These are phyloP conservation scores for Sylvicapra grimmia DNA, from an alignment of 2,113 vertebrate species.

Conservation along the genomic window DNA sequence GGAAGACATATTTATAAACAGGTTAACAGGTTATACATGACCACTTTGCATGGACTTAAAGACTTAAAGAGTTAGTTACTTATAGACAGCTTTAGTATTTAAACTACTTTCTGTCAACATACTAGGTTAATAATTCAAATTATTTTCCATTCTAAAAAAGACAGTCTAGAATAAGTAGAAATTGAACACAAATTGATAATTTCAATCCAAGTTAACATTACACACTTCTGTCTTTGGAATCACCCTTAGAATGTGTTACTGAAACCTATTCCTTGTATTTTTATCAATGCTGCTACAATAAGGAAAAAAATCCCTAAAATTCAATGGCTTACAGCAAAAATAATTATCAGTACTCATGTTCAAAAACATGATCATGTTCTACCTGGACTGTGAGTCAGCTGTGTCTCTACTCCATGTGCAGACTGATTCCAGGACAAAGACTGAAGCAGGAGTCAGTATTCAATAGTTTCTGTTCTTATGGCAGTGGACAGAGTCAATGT, in stretches of 20 bases:
- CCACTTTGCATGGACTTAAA: background rate
- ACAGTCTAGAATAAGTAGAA: background rate
- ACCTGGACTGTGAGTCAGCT: background rate
- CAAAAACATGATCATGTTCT: background rate
- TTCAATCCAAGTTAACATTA: background rate
- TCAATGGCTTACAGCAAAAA: background rate
- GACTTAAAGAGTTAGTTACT: background rate
- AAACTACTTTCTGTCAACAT: background rate
- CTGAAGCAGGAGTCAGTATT: background rate
- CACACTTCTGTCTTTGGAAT: background rate
- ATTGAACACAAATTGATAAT: background rate
- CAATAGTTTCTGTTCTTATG: background rate
- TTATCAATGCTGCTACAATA: background rate
- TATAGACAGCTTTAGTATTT: background rate
- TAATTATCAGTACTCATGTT: background rate
- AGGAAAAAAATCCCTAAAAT: background rate
- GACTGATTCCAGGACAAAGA: background rate
- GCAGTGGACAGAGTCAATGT: background rate
- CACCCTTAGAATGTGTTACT: background rate
- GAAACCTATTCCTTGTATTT: background rate
- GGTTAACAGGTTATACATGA: background rate
- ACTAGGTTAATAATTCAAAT: background rate
- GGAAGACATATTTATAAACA: background rate
- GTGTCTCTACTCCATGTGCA: background rate
- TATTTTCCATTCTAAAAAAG: background rate